Evolutionary conservation across 92 coral and sea anemone species (phyloP).

Genomic region (Paragorgia papillata): DNA sequence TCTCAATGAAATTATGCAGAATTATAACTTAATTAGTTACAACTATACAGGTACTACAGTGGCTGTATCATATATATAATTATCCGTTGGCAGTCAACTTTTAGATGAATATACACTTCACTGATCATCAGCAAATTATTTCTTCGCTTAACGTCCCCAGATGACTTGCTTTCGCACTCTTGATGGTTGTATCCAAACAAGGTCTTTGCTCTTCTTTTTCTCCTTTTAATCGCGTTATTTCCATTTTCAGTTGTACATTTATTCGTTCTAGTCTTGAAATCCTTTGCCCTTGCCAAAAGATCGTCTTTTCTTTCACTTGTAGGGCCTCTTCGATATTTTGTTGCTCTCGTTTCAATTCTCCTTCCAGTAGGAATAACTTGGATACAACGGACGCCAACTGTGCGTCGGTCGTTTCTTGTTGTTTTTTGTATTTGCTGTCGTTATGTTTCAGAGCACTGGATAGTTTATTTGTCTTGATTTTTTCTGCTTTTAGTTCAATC

Average conservation of each 20-base stretch:
- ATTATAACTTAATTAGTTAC: too few relatives aligned
- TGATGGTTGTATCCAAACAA: neutral
- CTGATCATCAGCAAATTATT: neutral
- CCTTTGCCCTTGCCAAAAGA: constrained; percentile 12
- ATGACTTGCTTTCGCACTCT: neutral
- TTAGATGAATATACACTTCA: too few relatives aligned
- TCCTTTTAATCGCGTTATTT: neutral
- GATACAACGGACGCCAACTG: constrained; percentile 6
- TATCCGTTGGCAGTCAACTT: too few relatives aligned
- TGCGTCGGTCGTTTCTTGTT: constrained; percentile 19
- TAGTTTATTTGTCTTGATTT: constrained; percentile 12
- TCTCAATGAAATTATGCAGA: too few relatives aligned
- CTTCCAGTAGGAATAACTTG: constrained; percentile 28
- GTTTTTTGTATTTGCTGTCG: constrained; percentile 36
- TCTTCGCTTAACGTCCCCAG: constrained; percentile 9
- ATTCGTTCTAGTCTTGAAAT: constrained; percentile 34
- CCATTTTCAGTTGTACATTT: constrained; percentile 13
- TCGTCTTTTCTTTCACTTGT: constrained; percentile 23
- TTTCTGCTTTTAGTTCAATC: constrained; percentile 28
- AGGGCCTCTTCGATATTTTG: constrained; percentile 13
- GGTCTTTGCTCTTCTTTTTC: neutral
- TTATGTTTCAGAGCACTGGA: constrained; percentile 34
- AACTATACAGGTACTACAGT: too few relatives aligned
- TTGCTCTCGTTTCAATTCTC: constrained; percentile 35
- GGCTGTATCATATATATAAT: too few relatives aligned